Base-by-base conservation (phyloP, 2,113 vertebrate genomes). In the Pluvialis apricaria region DNA sequence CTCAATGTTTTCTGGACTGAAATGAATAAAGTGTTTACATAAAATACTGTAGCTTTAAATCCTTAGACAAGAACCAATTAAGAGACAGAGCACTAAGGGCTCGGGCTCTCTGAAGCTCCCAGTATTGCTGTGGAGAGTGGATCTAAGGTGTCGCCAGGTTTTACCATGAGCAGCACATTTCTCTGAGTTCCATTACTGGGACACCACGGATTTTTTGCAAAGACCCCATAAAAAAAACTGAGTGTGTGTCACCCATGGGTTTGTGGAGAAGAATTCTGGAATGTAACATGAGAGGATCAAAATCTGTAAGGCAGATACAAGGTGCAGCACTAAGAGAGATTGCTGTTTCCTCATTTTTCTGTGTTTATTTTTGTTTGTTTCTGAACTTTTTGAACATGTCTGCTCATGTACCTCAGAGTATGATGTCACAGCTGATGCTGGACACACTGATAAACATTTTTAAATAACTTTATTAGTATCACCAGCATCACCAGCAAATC, bases 21-120 rank as follows among this genome's bases (percentile, higher is more conserved):
- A 96, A 95, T 45, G 25, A 95, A 89, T 77, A 90, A 75, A 88
- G 15, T 8, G 62, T 86, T 94, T 90, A 36, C 70, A 65, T 68
- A 15, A 72, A 95, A 70, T 62, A 62, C 26, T 54, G 81, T 44
- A 66, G 54, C 31, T 73, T 86, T 44, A 69, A 78, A 55, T 57
- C 34, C 44, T 87, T 47, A 76, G 42, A 66, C 19, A 70, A 51
- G 45, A 95, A 55, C 10, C 17, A 45, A 78, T n/a, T 40, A 36
- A 73, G 44, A 92, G 83, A 25, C 29, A 65, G 36, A 91, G 61
- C 20, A 76, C 28, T 28, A 18, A 40, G 28, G 55, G 34, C 3
- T 2, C 93, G 64, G 68, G 24, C 45, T 69, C 55, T 68, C 26
- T 62, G 61, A 77, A 94, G 36, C n/a, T 86, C 55, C n/a, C 38